Evolutionary conservation across 2,888 invertebrate genomes (phyloP).

Genomic region (Alsophila aescularia): DNA sequence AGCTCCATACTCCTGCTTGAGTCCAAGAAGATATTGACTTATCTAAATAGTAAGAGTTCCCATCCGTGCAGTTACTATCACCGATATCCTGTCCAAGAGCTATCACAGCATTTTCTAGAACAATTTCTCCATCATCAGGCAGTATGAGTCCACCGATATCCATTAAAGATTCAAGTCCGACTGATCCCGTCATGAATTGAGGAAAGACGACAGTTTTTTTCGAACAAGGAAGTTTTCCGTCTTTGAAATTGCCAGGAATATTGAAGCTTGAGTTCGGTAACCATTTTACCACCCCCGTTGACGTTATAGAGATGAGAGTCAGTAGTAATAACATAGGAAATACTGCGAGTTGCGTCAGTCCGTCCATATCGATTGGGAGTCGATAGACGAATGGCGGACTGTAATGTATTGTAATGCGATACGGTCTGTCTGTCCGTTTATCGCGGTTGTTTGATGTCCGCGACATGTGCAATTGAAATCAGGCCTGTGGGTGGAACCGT

Average conservation of each 20-base stretch:
- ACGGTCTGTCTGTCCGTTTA: conserved; percentile 65
- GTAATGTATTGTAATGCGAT: conserved; percentile 62
- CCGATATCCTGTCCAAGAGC: conserved; percentile 52
- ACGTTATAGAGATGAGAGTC: conserved; percentile 43
- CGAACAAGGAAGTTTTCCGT: conserved; percentile 68
- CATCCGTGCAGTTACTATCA: conserved; percentile 57
- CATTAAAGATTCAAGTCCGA: conserved; percentile 54
- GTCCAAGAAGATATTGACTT: conserved; percentile 63
- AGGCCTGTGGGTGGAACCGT: conserved; percentile 39
- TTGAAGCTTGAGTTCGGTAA: conserved; percentile 68
- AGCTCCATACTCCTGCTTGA: conserved; percentile 74
- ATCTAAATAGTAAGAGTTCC: conserved; percentile 61
- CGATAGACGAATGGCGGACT: conserved; percentile 36
- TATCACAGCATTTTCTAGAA: conserved; percentile 59
- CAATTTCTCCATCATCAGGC: conserved; percentile 69
- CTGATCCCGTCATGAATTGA: conserved; percentile 52
- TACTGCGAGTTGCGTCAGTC: conserved; percentile 28
- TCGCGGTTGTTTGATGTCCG: conserved; percentile 49
- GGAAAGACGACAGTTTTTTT: conserved; percentile 72
- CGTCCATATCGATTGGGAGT: conserved; percentile 34
- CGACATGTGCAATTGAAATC: conserved; percentile 55
- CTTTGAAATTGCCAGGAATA: conserved; percentile 63
- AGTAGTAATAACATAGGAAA: too few species aligned
- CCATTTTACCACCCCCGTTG: conserved; percentile 64
- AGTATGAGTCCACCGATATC: conserved; percentile 61